These are phyloP conservation scores for Drosophila quadrilineata DNA, from an alignment of 1,140 invertebrate genomes.

Conservation along the genomic window DNA sequence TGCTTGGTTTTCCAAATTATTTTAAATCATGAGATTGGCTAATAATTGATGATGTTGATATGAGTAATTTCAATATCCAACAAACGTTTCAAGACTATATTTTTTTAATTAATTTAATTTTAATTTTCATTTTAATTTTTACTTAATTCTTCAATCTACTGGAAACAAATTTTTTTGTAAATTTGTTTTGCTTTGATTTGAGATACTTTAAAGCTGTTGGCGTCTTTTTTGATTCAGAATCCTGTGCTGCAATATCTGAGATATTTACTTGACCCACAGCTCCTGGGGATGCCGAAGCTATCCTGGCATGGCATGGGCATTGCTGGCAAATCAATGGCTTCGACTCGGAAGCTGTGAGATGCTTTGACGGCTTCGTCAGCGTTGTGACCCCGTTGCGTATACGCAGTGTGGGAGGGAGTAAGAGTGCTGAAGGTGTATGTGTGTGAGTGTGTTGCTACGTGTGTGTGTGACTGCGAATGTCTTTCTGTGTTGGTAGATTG, in stretches of 20 bases:
- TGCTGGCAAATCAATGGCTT: conserved; percentile 14
- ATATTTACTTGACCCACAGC: conserved; percentile 15
- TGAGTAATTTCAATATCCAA: no score
- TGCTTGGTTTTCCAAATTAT: no score
- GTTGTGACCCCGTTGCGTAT: conserved; percentile 42
- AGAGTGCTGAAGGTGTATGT: background rate
- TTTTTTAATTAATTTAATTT: no score
- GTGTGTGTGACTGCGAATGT: conserved; percentile 12
- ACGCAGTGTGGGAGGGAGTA: background rate
- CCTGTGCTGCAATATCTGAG: conserved; percentile 40
- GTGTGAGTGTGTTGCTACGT: background rate
- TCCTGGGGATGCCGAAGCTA: background rate
- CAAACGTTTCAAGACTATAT: no score
- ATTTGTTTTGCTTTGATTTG: conserved; percentile 57
- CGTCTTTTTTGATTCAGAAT: conserved; percentile 8
- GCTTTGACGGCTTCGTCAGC: conserved; percentile 11
- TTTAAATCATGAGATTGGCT: no score
- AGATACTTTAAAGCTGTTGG: conserved; percentile 40
- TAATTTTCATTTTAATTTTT: no score
- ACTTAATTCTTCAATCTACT: no score
- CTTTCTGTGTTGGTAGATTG: conserved; percentile 44
- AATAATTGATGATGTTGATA: no score
- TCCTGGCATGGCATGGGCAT: no score
- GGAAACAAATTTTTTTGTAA: no score
- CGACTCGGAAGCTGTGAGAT: conserved; percentile 7